Evolutionary conservation across 2,113 vertebrate genomes (phyloP), one percentile per base, ranked within the genome.

Genomic region (Neopipo cinnamomea): DNA sequence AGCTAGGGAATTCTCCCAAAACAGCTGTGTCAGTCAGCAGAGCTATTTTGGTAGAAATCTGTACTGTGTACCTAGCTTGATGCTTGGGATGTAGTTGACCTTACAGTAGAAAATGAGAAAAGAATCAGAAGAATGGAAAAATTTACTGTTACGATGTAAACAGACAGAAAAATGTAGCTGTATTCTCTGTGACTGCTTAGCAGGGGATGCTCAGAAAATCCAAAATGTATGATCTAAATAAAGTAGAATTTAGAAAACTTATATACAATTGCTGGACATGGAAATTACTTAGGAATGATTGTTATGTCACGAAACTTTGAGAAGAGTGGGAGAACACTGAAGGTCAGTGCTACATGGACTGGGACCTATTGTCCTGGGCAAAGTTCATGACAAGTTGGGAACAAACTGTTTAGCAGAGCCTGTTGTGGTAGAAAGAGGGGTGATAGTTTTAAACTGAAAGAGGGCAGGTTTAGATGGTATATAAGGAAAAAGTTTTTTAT

Each of bases 41-140:
- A 88, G 63, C 42, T 94, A 92, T 93, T 96, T 96, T 88, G 46
- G 94, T 85, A 88, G 74, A 85, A 82, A 91, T 49, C 66, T 68
- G 81, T 78, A 52, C 74, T 61, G 41, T 79, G 62, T 75, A 88
- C 91, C 53, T 88, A 77, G 62, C 41, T 78, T 88, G 55, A 72
- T 88, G 62, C 53, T 91, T 89, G 67, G 15, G 55, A 19, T 74
- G 49, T 74, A 91, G 49, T 85, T 91, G 63, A 93, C 78, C 81
- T 96, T 89, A 89, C 8, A 79, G 27, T 70, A 80, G 67, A 76
- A 96, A 94, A 95, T 73, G 35, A 37, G 31, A 88, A 53, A 91
- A 91, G 31, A 89, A 58, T 5, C 30, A 28, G 19, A 21, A 88
- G 63, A 88, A 90, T 74, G 71, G 78, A 90, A 94, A 93, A 91